These are phyloP conservation scores for Trimorus sp. DNA, from an alignment of 2,888 invertebrate species.

Conservation along the genomic window DNA sequence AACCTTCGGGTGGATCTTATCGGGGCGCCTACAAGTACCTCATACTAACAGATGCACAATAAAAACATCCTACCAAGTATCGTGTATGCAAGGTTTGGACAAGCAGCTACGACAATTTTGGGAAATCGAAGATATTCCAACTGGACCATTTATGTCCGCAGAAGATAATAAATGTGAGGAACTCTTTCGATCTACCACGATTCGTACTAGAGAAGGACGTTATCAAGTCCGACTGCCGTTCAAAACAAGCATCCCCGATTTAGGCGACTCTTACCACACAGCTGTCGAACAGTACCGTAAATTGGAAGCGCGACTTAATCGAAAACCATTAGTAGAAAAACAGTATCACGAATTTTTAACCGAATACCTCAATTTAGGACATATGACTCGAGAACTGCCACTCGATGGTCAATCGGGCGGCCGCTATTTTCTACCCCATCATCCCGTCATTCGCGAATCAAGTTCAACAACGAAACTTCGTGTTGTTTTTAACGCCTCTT, in stretches of 20 bases:
- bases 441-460: too few species aligned
- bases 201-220: neutral
- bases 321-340: neutral
- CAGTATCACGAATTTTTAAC: neutral
- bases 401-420: too few species aligned
- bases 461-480: too few species aligned
- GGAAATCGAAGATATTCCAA: neutral
- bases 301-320: neutral
- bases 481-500: too few species aligned
- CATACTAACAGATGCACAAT: too few species aligned
- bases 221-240: neutral
- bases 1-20: neutral
- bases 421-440: too few species aligned
- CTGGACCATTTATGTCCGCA: neutral
- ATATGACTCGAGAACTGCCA: conserved; percentile 30
- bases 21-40: neutral
- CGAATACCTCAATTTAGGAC: conserved; percentile 35
- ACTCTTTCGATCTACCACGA: neutral
- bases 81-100: neutral
- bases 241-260: neutral
- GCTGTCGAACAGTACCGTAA: neutral
- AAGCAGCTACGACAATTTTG: neutral
- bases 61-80: neutral
- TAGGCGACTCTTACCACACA: neutral
- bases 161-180: neutral